Evolutionary conservation across 2,113 vertebrate genomes (phyloP), one percentile per base, ranked within the genome.

Genomic region (Rhipidura dahli): DNA sequence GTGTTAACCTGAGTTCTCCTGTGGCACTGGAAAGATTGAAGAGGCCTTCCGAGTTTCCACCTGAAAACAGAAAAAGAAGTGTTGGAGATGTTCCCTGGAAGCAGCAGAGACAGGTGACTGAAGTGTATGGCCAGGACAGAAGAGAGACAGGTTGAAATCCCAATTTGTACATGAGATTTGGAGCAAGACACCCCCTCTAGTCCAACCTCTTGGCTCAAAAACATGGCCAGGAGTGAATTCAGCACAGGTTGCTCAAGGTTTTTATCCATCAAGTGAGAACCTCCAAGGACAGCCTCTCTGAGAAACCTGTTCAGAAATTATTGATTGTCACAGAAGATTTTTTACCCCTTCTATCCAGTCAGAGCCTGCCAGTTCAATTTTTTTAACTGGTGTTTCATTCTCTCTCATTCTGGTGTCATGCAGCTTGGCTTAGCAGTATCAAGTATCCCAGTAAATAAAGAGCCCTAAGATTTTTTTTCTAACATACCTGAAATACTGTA

Each of bases 401-500:
- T 42, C 9, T 28, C 45, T 51, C 47, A 27, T 59, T 63, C 39
- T 75, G 9, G 0, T 64, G 33, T 27, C 50, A 17, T 1, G 39
- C 44, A 82, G 44, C 39, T 77, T 28, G 35, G 28, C 75, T 81
- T 21, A 85, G 42, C 45, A 47, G 16, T 9, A 39, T 33, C n/a
- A 63, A 72, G 7, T 19, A 77, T 6, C 19, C 13, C 50, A 64
- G 24, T 15, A 51, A 51, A 63, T 10, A 85, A 81, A 76, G 0
- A 30, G 15, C 17, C 4, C 0, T 15, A 23, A 51, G 39, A 47
- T 13, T 44, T 69, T 57, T 57, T 71, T 83, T 13, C 17, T 53
- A 50, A 10, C 37, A 6, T 93, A 97, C 97, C 97, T 96, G 94
- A 81, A 72, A 97, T 93, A 50, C 2, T 92, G 89, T 97, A 97